phyloP scores from a whole-genome alignment of 2,888 invertebrate genomes.

The Lycophotia porphyrea region DNA sequence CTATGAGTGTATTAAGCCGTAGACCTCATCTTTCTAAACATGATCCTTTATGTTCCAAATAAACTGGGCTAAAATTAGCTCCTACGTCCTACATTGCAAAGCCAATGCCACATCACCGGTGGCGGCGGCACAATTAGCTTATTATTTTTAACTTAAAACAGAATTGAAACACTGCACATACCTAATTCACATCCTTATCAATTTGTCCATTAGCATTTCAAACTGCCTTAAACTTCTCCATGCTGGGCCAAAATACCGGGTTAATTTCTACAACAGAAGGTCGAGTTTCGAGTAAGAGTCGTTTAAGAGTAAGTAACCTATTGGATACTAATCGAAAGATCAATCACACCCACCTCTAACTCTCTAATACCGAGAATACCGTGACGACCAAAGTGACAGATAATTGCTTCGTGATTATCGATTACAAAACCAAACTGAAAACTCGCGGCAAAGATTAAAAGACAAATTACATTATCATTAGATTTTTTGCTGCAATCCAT shows the following conservation, averaged over 20 bases:
- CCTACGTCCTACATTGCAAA: no score
- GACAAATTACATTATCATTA: slow-evolving; percentile 17
- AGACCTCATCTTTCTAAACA: neutral
- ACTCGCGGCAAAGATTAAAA: slow-evolving; percentile 14
- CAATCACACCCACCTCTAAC: neutral
- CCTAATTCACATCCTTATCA: neutral
- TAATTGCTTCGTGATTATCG: slow-evolving; percentile 44
- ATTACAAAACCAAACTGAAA: slow-evolving; percentile 28
- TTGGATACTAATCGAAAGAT: neutral
- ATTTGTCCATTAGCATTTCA: no score
- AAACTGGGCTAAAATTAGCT: neutral
- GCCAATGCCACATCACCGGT: neutral
- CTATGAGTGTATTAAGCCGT: neutral
- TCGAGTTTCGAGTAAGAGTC: neutral
- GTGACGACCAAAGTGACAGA: slow-evolving; percentile 4
- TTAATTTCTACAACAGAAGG: neutral
- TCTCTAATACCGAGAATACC: slow-evolving; percentile 4
- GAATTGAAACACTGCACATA: neutral
- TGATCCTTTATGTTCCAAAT: neutral
- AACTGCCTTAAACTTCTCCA: no score
- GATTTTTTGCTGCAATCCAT: slow-evolving; percentile 36
- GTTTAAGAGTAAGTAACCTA: neutral
- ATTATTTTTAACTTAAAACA: neutral
- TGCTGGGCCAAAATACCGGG: no score
- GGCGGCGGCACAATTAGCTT: no score